A percentile compares a stretch with the other conserved stretches of the same genome.
These are phyloP conservation scores for Cephalotes varians DNA, from an alignment of 2,888 invertebrate genomes.

Conservation along the genomic window DNA sequence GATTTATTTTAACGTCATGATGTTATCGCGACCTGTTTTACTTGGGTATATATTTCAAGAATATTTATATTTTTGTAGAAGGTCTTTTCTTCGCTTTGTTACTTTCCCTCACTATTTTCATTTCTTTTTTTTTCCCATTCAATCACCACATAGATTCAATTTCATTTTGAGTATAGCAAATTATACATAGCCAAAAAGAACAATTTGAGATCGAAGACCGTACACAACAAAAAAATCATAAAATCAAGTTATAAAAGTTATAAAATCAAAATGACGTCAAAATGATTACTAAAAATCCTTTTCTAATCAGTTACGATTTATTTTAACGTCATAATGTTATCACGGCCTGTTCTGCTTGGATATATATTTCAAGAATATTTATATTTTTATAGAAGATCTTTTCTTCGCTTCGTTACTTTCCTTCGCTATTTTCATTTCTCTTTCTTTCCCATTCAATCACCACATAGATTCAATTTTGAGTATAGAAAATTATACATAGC, in stretches of 20 bases:
- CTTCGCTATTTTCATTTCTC: neutral
- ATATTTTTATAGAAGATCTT: neutral
- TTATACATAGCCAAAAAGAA: neutral
- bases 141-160: neutral
- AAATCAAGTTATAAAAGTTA: too few relatives aligned
- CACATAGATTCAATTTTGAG: neutral
- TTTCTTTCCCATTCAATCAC: too few relatives aligned
- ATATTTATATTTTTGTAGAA: neutral
- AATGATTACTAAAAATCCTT: too few relatives aligned
- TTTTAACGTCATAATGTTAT: too few relatives aligned
- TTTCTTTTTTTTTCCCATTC: neutral
- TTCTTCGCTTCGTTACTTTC: neutral
- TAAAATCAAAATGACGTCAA: too few relatives aligned
- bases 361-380: neutral
- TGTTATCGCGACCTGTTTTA: too few relatives aligned
- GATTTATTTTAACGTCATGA: too few relatives aligned
- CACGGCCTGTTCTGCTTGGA: too few relatives aligned
- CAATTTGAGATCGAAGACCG: neutral
- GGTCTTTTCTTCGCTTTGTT: neutral
- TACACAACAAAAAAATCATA: too few relatives aligned
- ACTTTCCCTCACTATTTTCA: neutral
- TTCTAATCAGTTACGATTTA: too few relatives aligned
- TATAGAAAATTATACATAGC: neutral
- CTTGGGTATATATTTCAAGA: neutral
- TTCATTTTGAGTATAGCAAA: neutral